These are phyloP conservation scores for mouse (Mus musculus) DNA, from an alignment of 2,113 vertebrate species.

Conservation along the genomic window DNA sequence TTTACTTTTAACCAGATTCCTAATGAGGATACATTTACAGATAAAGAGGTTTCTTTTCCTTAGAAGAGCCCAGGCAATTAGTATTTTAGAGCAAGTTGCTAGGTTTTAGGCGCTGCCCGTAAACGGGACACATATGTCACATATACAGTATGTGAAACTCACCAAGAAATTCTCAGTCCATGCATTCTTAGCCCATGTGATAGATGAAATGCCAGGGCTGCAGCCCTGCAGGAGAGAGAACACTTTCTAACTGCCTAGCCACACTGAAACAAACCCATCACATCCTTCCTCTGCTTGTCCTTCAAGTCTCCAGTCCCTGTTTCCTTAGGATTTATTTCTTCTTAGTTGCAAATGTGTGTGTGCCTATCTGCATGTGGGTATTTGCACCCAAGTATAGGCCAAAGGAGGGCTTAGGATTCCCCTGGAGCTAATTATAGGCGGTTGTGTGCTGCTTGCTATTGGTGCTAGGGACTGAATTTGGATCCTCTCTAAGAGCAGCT, in stretches of 20 bases:
- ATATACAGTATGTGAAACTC: not conserved
- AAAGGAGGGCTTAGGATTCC: not conserved
- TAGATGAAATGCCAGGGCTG: not conserved
- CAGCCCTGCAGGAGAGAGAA: not conserved
- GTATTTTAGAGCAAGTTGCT: slow-evolving; percentile 9
- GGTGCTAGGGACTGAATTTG: not conserved
- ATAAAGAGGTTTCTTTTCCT: slow-evolving; percentile 61
- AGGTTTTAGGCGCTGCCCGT: not conserved
- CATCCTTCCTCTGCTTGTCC: not conserved
- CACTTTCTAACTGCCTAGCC: not conserved
- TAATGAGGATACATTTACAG: slow-evolving; percentile 47
- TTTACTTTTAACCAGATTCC: slow-evolving; percentile 64
- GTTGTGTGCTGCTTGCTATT: not conserved
- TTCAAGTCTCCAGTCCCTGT: not conserved
- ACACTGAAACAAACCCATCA: not conserved
- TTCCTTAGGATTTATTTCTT: not conserved
- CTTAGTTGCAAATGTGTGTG: not conserved
- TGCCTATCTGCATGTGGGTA: not conserved
- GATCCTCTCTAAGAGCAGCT: not conserved
- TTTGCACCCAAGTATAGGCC: not conserved
- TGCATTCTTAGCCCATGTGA: not conserved
- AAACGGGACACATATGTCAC: not conserved
- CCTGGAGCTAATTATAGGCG: not conserved
- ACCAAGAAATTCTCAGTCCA: not conserved
- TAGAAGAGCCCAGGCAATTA: not conserved